Evolutionary conservation across 2,888 invertebrate species (phyloP).

Genomic region (Brenthis daphne): DNA sequence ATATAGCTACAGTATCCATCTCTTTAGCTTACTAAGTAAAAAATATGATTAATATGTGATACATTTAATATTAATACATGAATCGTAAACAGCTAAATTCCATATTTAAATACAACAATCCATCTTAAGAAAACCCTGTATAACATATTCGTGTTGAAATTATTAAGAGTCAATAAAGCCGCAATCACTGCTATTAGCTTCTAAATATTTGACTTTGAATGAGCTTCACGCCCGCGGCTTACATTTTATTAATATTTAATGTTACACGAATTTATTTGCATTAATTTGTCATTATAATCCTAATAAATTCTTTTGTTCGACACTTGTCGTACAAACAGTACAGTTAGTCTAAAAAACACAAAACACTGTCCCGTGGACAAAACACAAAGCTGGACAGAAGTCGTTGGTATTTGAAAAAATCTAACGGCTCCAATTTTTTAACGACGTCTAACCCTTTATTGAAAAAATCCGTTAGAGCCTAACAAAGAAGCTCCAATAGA

Average conservation of each 20-base stretch:
- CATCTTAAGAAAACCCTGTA: constrained; percentile 5
- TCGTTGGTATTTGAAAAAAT: constrained; percentile 52
- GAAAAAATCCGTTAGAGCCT: constrained; percentile 65
- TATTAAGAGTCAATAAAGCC: constrained; percentile 38
- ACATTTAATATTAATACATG: too few relatives aligned
- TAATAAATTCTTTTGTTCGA: constrained; percentile 44
- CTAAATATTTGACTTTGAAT: constrained; percentile 38
- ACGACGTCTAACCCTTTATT: constrained; percentile 72
- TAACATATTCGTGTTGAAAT: constrained; percentile 21
- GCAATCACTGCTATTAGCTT: constrained; percentile 34
- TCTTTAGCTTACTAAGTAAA: too few relatives aligned
- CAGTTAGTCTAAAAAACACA: constrained; percentile 49
- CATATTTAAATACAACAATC: neutral
- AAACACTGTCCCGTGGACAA: constrained; percentile 38
- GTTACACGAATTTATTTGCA: constrained; percentile 43
- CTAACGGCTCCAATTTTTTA: constrained; percentile 72
- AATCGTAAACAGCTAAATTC: too few relatives aligned
- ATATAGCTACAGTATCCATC: too few relatives aligned
- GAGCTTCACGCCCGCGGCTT: constrained; percentile 37
- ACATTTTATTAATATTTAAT: constrained; percentile 40
- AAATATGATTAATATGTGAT: too few relatives aligned
- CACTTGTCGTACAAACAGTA: constrained; percentile 54
- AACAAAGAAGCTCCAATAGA: constrained; percentile 71
- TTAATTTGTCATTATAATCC: constrained; percentile 46
- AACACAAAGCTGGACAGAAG: constrained; percentile 60